Base-by-base conservation (phyloP, 2,888 invertebrate species). In the Chaitophorus viminalis region DNA sequence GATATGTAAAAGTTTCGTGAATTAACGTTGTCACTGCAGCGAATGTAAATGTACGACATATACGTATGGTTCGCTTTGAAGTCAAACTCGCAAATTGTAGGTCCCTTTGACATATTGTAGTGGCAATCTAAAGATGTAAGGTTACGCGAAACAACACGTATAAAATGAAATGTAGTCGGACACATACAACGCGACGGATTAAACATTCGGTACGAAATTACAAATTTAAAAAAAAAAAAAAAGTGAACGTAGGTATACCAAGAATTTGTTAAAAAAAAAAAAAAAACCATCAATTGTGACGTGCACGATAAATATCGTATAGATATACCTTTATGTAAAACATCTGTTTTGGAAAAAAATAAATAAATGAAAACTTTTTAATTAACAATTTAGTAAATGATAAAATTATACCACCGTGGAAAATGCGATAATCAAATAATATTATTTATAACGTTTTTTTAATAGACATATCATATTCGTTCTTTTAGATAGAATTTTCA, bases 101-200 rank as follows among this genome's bases (percentile, higher is more conserved):
- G n/a, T n/a, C n/a, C n/a, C n/a, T n/a, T n/a, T n/a, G n/a, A n/a
- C 39, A 39, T 39, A 39, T 8, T 6, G 5, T 6, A 39, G 11
- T 8, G 39, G 25, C 21, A 25, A 60, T 5, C 25, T 33, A 25
- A 78, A 78, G 31, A 54, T 54, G 25, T 21, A 52, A 31, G 25
- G 2, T 33, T 33, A 5, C 25, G 60, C 21, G 33, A 60, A 78
- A 54, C 11, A 46, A 11, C 46, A 33, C 54, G 33, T 21, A 25
- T 31, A 17, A 46, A 31, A 46, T 72, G 72, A 82, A 82, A 82
- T 82, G 82, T 72, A 8, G 82, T 82, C 52, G 31, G 52, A 33
- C 82, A 52, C 29, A 18, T 81, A 39, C 21, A 25, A 39, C 68
- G 14, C 29, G 68, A 25, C 39, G 39, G 68, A 68, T 81, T 81